These are phyloP conservation scores for Cyclargus thomasi DNA, from an alignment of 1,140 invertebrate genomes.

Conservation along the genomic window DNA sequence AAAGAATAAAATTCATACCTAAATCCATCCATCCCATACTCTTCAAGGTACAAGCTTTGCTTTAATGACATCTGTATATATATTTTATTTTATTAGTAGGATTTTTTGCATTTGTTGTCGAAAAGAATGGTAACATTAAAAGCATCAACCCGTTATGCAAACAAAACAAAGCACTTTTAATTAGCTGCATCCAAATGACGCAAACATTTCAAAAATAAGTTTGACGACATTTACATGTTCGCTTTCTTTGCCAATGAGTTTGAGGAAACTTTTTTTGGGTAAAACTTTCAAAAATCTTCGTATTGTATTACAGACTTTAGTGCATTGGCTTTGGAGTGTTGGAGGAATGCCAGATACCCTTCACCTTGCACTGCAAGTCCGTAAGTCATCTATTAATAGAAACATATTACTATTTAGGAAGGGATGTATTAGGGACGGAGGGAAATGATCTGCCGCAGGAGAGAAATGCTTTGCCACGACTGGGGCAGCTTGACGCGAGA, in stretches of 20 bases:
- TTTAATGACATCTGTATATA: no score
- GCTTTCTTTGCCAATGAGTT: neutral
- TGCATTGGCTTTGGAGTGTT: conserved; percentile 9
- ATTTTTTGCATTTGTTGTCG: no score
- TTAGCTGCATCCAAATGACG: neutral
- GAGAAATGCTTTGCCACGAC: no score
- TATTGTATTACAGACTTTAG: neutral
- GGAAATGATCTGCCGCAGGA: no score
- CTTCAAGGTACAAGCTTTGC: no score
- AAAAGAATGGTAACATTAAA: no score
- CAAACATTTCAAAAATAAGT: neutral
- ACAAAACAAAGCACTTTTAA: neutral
- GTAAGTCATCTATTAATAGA: conserved; percentile 4
- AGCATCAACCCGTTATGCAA: neutral
- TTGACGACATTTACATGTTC: neutral
- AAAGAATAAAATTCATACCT: no score
- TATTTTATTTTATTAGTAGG: no score
- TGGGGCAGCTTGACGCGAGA: no score
- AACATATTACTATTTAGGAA: neutral
- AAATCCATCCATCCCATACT: no score
- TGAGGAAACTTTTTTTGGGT: neutral
- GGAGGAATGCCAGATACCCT: neutral
- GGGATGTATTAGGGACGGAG: no score
- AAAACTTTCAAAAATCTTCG: neutral
- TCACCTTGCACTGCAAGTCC: conserved; percentile 9